Percentiles rank a stretch among this genome's conserved stretches.
Conservation (phyloP, 2,113 vertebrate genomes). For the Lamprologus callipterus region DNA sequence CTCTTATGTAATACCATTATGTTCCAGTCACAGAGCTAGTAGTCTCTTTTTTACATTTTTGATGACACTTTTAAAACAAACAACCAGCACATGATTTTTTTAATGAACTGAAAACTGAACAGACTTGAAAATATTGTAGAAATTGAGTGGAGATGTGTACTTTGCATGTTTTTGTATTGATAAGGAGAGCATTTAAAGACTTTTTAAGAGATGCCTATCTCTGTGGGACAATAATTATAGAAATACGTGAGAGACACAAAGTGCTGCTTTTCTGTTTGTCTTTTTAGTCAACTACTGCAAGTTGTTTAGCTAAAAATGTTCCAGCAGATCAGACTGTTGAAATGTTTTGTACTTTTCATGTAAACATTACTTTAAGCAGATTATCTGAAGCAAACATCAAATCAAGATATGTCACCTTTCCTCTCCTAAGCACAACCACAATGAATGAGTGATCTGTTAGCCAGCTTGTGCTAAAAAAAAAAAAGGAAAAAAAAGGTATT, state of each 20-base stretch:
- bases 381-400: neutral
- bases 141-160: neutral
- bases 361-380: neutral
- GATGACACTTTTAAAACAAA: neutral
- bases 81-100: neutral
- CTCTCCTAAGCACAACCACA: neutral
- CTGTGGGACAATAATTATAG: neutral
- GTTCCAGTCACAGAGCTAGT: neutral
- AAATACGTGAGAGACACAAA: neutral
- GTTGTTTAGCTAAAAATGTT: neutral
- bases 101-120: neutral
- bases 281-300: neutral
- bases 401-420: neutral
- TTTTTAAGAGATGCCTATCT: neutral
- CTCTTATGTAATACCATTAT: neutral
- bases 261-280: neutral
- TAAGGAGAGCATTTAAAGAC: neutral
- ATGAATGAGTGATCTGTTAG: neutral
- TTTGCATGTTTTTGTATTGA: neutral
- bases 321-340: neutral
- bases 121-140: neutral
- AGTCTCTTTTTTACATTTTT: neutral
- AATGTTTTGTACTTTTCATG: neutral
- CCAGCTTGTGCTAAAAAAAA: neutral
- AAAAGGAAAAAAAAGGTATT: neutral